Evolutionary conservation across 2,888 invertebrate genomes (phyloP).

Genomic region (Melinopterus prodromus): DNA sequence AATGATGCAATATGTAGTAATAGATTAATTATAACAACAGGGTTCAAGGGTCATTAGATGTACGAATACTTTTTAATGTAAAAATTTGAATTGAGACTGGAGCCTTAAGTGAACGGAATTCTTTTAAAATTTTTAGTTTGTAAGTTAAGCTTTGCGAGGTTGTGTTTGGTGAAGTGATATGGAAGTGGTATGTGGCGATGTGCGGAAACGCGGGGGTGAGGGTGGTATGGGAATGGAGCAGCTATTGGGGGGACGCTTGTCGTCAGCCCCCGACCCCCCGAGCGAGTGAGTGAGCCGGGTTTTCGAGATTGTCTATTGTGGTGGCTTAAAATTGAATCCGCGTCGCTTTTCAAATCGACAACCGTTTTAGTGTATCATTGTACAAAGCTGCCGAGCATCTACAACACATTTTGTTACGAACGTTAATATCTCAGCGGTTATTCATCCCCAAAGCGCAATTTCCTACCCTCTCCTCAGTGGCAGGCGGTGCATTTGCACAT

Average conservation of each 20-base stretch:
- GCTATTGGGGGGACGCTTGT: background rate
- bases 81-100: no score
- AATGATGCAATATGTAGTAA: no score
- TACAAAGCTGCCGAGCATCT: background rate
- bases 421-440: background rate
- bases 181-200: background rate
- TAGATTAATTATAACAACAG: no score
- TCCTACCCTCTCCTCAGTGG: background rate
- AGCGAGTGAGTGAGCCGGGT: constrained; percentile 48
- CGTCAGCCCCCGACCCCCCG: constrained; percentile 45
- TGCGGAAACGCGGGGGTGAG: background rate
- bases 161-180: background rate
- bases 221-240: no score
- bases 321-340: constrained; percentile 51
- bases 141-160: no score
- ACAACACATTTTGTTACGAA: background rate
- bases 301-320: constrained; percentile 53
- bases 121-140: no score
- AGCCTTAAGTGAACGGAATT: no score
- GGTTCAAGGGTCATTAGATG: no score
- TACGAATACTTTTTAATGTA: no score
- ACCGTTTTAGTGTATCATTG: constrained; percentile 26
- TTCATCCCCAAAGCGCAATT: background rate
- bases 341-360: constrained; percentile 49
- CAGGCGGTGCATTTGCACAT: no score